phyloP scores from a whole-genome alignment of 2,888 invertebrate species.

The Drosophila mercatorum region DNA sequence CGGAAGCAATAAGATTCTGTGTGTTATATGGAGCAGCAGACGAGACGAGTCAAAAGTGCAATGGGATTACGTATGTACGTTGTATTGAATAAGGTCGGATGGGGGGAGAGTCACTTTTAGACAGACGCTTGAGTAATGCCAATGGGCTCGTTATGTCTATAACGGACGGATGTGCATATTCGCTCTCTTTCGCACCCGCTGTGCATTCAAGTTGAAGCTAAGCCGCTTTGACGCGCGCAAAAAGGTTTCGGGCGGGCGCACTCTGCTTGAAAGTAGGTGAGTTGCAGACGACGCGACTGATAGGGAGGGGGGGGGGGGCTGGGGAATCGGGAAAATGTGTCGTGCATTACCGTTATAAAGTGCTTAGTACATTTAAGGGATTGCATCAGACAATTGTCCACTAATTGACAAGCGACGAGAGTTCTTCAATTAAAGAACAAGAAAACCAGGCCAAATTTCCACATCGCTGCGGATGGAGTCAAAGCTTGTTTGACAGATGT shows the following conservation, averaged over 20 bases:
- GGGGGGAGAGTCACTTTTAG: slow-evolving; percentile 3
- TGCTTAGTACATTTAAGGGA: slow-evolving; percentile 12
- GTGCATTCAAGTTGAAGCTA: slow-evolving; percentile 19
- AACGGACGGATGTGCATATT: slow-evolving; percentile 56
- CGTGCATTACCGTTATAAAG: slow-evolving; percentile 13
- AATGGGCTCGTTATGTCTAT: slow-evolving; percentile 55
- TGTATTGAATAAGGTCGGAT: neutral
- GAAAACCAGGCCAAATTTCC: slow-evolving; percentile 10
- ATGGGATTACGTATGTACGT: slow-evolving; percentile 48
- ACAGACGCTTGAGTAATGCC: slow-evolving; percentile 39
- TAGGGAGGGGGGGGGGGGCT: neutral
- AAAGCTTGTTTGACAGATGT: neutral
- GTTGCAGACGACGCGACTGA: neutral
- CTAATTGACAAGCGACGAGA: slow-evolving; percentile 4
- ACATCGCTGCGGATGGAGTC: neutral
- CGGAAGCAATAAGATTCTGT: slow-evolving; percentile 47
- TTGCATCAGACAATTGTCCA: slow-evolving; percentile 17
- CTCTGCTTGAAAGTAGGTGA: slow-evolving; percentile 17
- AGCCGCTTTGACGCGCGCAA: slow-evolving; percentile 48
- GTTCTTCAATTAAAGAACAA: slow-evolving; percentile 4
- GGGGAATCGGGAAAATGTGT: neutral
- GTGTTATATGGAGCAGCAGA: slow-evolving; percentile 56
- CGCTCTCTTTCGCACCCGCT: neutral
- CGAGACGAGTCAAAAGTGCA: slow-evolving; percentile 65
- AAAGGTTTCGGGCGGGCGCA: slow-evolving; percentile 40